Percentiles rank a stretch among this genome's conserved stretches.
phyloP scores from a whole-genome alignment of 1,140 invertebrate species.

The Nylanderia fulva region DNA sequence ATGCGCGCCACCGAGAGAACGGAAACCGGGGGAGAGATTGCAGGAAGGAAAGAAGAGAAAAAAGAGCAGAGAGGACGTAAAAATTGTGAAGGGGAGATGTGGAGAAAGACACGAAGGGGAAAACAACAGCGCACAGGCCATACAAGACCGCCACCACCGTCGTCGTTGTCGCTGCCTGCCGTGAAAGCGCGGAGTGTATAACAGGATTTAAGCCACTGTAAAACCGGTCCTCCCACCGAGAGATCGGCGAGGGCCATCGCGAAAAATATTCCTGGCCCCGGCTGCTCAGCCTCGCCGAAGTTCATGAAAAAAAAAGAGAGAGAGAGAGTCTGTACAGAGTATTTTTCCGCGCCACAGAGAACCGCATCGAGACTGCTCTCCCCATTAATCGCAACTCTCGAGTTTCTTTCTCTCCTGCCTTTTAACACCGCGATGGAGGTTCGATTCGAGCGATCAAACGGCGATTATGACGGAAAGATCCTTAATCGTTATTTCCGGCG shows the following conservation, averaged over 20 bases:
- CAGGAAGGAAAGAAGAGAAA: conserved; percentile 21
- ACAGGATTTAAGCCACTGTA: conserved; percentile 77
- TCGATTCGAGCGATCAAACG: conserved; percentile 35
- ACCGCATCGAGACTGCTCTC: neutral
- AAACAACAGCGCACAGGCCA: conserved; percentile 38
- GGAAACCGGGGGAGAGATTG: neutral
- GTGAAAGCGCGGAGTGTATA: conserved; percentile 71
- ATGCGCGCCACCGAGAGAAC: neutral
- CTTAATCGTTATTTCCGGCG: conserved; percentile 22
- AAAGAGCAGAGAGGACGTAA: conserved; percentile 31
- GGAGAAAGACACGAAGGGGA: neutral
- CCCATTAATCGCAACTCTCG: conserved; percentile 45
- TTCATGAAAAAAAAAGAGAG: conserved; percentile 53
- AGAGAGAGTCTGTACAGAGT: neutral
- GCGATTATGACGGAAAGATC: conserved; percentile 44
- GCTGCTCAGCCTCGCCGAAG: conserved; percentile 28
- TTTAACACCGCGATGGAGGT: neutral
- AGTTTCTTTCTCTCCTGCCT: neutral
- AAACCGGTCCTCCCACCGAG: conserved; percentile 76
- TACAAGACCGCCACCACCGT: conserved; percentile 3
- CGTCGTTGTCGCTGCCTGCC: conserved; percentile 41
- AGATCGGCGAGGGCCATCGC: conserved; percentile 65
- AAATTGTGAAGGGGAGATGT: conserved; percentile 24
- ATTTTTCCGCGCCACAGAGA: conserved; percentile 28
- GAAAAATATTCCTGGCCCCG: conserved; percentile 73